Evolutionary conservation across 2,113 vertebrate genomes (phyloP).

Genomic region (Megaceryle maxima): DNA sequence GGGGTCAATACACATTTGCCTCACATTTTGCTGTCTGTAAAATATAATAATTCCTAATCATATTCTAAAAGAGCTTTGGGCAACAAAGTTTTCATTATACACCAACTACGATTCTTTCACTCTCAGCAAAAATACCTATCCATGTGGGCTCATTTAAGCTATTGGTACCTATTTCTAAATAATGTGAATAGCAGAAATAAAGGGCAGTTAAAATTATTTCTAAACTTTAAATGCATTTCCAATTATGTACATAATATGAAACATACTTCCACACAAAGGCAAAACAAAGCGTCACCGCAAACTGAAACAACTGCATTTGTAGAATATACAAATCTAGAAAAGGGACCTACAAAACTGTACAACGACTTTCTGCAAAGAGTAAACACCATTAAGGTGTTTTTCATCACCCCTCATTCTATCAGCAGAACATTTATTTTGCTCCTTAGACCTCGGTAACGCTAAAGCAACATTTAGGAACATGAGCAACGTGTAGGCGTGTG

Average conservation of each 20-base stretch:
- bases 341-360: neutral
- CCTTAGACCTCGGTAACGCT: too few species aligned
- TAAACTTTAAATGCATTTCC: neutral
- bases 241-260: neutral
- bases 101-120: neutral
- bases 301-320: neutral
- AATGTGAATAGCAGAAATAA: neutral
- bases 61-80: neutral
- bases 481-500: too few species aligned
- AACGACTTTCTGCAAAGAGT: neutral
- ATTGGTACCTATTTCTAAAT: neutral
- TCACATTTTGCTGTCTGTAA: neutral
- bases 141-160: neutral
- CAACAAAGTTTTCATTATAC: neutral
- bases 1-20: neutral
- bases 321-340: neutral
- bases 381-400: neutral
- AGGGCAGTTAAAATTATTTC: neutral
- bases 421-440: too few species aligned
- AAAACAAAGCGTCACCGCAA: neutral
- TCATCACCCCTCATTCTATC: neutral
- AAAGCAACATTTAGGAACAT: too few species aligned
- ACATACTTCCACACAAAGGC: neutral
- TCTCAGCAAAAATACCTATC: neutral
- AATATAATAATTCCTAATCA: neutral